These are phyloP conservation scores for Hylia prasina DNA, from an alignment of 2,113 vertebrate genomes.

Conservation along the genomic window DNA sequence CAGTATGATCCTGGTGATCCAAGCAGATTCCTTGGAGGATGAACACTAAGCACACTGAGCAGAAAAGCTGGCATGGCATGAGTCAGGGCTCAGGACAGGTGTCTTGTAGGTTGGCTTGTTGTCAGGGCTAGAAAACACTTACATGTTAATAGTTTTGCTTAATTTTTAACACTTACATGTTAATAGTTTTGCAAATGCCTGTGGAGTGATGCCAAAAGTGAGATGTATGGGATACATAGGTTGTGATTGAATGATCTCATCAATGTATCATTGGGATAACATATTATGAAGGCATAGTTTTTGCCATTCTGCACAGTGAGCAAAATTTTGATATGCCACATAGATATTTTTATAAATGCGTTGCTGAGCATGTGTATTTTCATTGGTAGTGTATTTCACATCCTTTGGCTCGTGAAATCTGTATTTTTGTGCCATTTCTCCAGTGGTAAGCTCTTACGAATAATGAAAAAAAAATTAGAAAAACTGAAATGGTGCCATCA, in stretches of 20 bases:
- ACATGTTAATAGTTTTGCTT: not conserved
- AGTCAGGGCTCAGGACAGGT: rapidly evolving
- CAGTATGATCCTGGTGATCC: not conserved
- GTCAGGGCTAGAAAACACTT: not conserved
- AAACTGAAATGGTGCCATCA: not conserved
- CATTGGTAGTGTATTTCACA: not conserved
- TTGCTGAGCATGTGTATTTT: not conserved
- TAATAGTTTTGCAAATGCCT: not conserved
- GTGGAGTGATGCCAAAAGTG: not conserved
- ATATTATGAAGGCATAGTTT: not conserved
- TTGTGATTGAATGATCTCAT: not conserved
- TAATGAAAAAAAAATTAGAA: not conserved
- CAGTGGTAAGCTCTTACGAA: not conserved
- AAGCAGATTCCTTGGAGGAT: not conserved
- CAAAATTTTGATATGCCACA: not conserved
- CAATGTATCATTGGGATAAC: not conserved
- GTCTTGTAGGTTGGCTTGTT: not conserved
- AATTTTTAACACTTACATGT: not conserved
- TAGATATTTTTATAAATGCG: not conserved
- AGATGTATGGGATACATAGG: not conserved
- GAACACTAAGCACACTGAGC: rapidly evolving
- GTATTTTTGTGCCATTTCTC: not conserved
- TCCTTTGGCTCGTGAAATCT: not conserved
- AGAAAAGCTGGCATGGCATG: rapidly evolving
- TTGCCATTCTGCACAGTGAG: not conserved